Evolutionary conservation across 2,888 invertebrate species (phyloP).

Genomic region (Drosophila atripex): DNA sequence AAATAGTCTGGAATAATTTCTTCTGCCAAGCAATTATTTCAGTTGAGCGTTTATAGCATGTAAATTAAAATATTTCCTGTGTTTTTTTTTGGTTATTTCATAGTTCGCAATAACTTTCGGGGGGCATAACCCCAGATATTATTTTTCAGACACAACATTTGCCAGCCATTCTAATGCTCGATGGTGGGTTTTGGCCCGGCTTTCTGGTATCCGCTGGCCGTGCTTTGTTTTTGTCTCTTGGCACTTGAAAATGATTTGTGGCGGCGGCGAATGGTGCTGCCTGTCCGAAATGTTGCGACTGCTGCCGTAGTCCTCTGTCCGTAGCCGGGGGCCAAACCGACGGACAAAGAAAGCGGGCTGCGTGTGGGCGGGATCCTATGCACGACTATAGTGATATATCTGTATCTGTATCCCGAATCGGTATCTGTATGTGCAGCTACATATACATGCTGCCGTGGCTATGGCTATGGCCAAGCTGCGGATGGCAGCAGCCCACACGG

Average conservation of each 20-base stretch:
- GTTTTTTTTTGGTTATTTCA: not conserved
- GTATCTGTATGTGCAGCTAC: constrained; percentile 11
- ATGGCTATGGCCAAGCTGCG: constrained; percentile 23
- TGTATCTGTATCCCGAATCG: not conserved
- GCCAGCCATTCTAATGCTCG: constrained; percentile 63
- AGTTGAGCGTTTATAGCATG: not conserved
- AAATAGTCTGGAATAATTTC: not conserved
- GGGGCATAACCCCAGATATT: constrained; percentile 17
- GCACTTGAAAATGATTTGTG: constrained; percentile 78
- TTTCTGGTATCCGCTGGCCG: constrained; percentile 19
- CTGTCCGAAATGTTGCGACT: constrained; percentile 53
- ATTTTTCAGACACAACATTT: constrained; percentile 45
- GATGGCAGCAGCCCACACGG: constrained; percentile 69
- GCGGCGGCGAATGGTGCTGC: constrained; percentile 62
- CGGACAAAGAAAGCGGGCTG: constrained; percentile 38
- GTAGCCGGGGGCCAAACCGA: constrained; percentile 8
- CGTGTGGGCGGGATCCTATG: constrained; percentile 31
- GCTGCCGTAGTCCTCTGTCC: constrained; percentile 13
- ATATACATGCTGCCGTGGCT: constrained; percentile 11
- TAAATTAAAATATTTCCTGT: not conserved
- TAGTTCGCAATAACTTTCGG: not conserved
- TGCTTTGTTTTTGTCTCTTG: constrained; percentile 50
- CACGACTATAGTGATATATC: not conserved
- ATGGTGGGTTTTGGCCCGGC: constrained; percentile 41
- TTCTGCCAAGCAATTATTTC: not conserved